These are phyloP conservation scores for Trichopoda pennipes DNA, from an alignment of 2,888 invertebrate genomes.

Conservation along the genomic window DNA sequence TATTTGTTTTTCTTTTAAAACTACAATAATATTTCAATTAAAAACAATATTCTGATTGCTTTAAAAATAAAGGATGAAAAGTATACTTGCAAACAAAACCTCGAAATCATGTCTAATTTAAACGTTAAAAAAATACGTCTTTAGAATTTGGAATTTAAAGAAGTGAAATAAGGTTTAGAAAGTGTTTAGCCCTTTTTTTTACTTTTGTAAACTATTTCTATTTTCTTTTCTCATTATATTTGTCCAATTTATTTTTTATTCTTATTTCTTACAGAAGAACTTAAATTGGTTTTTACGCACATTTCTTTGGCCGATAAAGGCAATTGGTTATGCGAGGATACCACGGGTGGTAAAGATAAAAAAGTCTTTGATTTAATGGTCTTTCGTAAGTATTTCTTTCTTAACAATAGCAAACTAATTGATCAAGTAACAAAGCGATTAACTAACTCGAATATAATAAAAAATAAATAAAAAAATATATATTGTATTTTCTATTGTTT, in stretches of 20 bases:
- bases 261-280: slow-evolving; percentile 74
- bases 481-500: too few relatives aligned
- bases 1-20: too few relatives aligned
- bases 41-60: too few relatives aligned
- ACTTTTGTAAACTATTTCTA: slow-evolving; percentile 32
- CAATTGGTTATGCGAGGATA: slow-evolving; percentile 81
- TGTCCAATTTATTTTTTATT: background rate
- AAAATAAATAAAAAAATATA: background rate
- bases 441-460: slow-evolving; percentile 8
- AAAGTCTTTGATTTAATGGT: slow-evolving; percentile 80
- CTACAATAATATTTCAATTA: too few relatives aligned
- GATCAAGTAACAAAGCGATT: slow-evolving; percentile 49
- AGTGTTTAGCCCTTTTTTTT: too few relatives aligned
- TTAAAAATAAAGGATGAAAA: too few relatives aligned
- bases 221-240: slow-evolving; percentile 26
- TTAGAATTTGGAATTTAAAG: too few relatives aligned
- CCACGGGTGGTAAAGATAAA: slow-evolving; percentile 70
- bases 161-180: too few relatives aligned
- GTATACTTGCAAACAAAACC: too few relatives aligned
- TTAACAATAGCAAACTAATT: slow-evolving; percentile 59
- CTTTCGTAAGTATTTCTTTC: slow-evolving; percentile 78
- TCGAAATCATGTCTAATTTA: too few relatives aligned
- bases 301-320: slow-evolving; percentile 81
- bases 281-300: slow-evolving; percentile 81
- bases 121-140: too few relatives aligned